phyloP scores from a whole-genome alignment of 2,113 vertebrate species.

The Campylomormyrus tamandua region DNA sequence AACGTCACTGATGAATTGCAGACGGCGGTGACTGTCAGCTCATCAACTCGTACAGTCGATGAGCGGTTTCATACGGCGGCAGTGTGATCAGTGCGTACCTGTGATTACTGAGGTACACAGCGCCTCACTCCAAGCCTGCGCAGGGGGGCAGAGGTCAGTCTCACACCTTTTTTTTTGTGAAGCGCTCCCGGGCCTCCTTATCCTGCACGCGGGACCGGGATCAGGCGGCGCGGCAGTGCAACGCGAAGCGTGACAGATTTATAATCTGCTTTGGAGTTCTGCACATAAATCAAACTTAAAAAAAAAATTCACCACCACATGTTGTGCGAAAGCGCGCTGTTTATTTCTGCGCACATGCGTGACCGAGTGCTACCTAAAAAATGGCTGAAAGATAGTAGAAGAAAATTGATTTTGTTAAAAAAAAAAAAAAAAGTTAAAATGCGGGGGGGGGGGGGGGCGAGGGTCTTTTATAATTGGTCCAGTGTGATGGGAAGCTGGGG shows the following conservation, averaged over 20 bases:
- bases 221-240: neutral
- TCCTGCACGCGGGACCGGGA: neutral
- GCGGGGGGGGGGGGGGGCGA: conserved; percentile 52
- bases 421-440: conserved; percentile 18
- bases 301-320: neutral
- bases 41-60: neutral
- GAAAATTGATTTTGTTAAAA: conserved; percentile 58
- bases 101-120: neutral
- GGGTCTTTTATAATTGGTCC: conserved; percentile 65
- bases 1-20: neutral
- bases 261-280: conserved; percentile 1
- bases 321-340: neutral
- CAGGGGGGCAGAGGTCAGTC: neutral
- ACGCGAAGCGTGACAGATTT: neutral
- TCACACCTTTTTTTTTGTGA: neutral
- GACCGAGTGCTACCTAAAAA: neutral
- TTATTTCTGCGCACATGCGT: conserved; percentile 1
- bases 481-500: conserved; percentile 56
- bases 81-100: neutral
- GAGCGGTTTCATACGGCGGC: neutral
- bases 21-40: neutral
- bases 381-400: conserved; percentile 51
- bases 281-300: neutral
- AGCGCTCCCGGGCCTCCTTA: neutral
- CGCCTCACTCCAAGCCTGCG: neutral